phyloP scores from a whole-genome alignment of 92 coral and sea anemone species.

The Epizoanthus scotinus region DNA sequence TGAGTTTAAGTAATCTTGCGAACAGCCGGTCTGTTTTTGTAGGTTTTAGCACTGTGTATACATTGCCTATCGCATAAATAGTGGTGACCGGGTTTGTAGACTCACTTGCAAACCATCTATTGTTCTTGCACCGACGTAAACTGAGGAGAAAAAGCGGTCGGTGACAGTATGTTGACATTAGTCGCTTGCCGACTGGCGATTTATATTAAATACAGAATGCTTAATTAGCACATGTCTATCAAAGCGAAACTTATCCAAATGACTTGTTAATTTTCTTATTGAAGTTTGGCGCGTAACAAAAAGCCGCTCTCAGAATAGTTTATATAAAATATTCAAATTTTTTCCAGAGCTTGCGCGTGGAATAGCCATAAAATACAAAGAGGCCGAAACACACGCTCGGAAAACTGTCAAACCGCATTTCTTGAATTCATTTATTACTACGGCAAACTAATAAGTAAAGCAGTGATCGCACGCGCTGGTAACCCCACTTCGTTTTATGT shows the following conservation, averaged over 20 bases:
- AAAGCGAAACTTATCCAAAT: conserved; percentile 99
- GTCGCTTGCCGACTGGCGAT: conserved; percentile 92
- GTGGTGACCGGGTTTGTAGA: conserved; percentile 79
- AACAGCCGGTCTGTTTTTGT: conserved; percentile 83
- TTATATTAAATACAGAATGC: conserved; percentile 96
- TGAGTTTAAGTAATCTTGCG: conserved; percentile 48
- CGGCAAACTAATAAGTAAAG: conserved; percentile 66
- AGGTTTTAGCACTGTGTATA: conserved; percentile 74
- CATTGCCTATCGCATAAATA: conserved; percentile 87
- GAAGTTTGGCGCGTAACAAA: conserved; percentile 99
- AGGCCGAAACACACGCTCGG: conserved; percentile 64
- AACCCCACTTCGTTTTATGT: conserved; percentile 65
- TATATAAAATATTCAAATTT: conserved; percentile 95
- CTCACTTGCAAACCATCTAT: conserved; percentile 89
- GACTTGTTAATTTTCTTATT: conserved; percentile 99
- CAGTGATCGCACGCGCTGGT: conserved; percentile 75
- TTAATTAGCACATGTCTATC: conserved; percentile 99
- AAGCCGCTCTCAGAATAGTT: conserved; percentile 93
- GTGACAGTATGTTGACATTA: conserved; percentile 88
- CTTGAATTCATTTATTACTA: conserved; percentile 49
- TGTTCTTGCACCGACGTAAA: conserved; percentile 79
- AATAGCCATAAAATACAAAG: conserved; percentile 59
- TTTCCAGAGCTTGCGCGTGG: conserved; percentile 53
- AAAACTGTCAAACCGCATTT: conserved; percentile 65
- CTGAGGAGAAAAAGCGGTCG: conserved; percentile 66